Evolutionary conservation across 2,797 vertebrate genomes (phyloP), one percentile per base, ranked within the genome.

Genomic region (Rachycentron canadum): DNA sequence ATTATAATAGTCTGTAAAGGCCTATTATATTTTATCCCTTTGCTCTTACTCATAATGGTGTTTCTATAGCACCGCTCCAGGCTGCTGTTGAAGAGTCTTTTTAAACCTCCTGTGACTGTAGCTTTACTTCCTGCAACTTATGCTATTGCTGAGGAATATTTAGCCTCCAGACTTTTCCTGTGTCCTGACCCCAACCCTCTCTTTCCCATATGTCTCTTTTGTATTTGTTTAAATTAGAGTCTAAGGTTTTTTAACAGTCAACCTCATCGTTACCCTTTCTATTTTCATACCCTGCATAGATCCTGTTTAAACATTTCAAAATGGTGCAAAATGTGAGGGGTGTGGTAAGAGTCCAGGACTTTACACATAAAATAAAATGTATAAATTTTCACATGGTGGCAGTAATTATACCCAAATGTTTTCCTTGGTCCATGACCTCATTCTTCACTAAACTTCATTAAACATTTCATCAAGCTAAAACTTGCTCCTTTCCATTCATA

Each of bases 1-100:
- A 82, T 85, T 86, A 86, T 70, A 76, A 73, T 67, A 41, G 79
- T 77, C 77, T 79, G 32, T 59, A 57, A 43, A 66, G 69, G 67
- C 64, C 84, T 79, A 52, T 82, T 91, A 76, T 65, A 73, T 58
- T 71, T 80, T 45, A 81, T 88, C 73, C 81, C 38, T 74, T 69
- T 85, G 77, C 70, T 80, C 61, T 62, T 50, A 56, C 76, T 78
- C 70, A 47, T 82, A 84, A 82, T 80, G 40, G 69, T 82, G 73
- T 76, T 82, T 86, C 73, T 77, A 16, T 55, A 66, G 60, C 67
- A 32, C 62, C 12, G 26, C 80, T 80, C 40, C 45, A 55, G 68
- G 81, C 69, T 83, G 76, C 77, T 47, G 30, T 19, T 66, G 30
- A 36, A 69, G 75, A 75, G 73, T 49, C 64, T 81, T 64, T 76